Percentiles rank a stretch among this genome's conserved stretches.
These are phyloP conservation scores for Dasysyrphus tricinctus DNA, from an alignment of 2,888 invertebrate genomes.

Conservation along the genomic window DNA sequence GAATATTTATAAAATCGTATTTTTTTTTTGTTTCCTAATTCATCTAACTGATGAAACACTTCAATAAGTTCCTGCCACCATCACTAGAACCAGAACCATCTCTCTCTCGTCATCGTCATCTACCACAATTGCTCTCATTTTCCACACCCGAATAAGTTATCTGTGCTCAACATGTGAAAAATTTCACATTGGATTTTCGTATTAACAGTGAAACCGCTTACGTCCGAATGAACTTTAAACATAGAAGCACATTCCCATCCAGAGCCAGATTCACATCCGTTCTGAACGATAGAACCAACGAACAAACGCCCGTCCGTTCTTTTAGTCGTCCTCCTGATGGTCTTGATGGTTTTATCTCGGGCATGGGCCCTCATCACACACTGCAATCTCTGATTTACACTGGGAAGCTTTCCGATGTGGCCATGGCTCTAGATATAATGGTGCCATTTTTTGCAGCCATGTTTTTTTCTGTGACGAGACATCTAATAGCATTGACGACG, in stretches of 20 bases:
- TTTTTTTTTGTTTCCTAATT: slow-evolving; percentile 30
- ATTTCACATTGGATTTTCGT: slow-evolving; percentile 74
- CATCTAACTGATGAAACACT: slow-evolving; percentile 58
- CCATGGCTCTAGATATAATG: slow-evolving; percentile 57
- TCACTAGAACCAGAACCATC: background rate
- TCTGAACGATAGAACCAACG: background rate
- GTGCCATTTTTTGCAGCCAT: slow-evolving; percentile 60
- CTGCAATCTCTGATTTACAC: slow-evolving; percentile 74
- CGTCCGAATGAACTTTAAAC: slow-evolving; percentile 73
- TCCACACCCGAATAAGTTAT: slow-evolving; percentile 74
- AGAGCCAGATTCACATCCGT: slow-evolving; percentile 46
- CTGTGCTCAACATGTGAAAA: slow-evolving; percentile 76
- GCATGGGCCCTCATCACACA: slow-evolving; percentile 51
- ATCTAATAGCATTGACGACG: slow-evolving; percentile 72
- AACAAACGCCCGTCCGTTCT: background rate
- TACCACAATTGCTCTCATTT: slow-evolving; percentile 71
- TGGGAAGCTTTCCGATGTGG: slow-evolving; percentile 59
- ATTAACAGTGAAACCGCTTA: slow-evolving; percentile 73
- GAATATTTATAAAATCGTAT: background rate
- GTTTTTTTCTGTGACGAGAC: slow-evolving; percentile 43
- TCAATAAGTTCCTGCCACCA: slow-evolving; percentile 56
- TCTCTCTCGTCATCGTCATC: slow-evolving; percentile 49
- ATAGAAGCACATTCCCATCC: slow-evolving; percentile 46
- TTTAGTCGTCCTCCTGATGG: background rate
- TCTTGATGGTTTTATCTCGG: slow-evolving; percentile 33